Conservation (phyloP, 1,140 invertebrate species). For the Chrysomallon squamiferum region DNA sequence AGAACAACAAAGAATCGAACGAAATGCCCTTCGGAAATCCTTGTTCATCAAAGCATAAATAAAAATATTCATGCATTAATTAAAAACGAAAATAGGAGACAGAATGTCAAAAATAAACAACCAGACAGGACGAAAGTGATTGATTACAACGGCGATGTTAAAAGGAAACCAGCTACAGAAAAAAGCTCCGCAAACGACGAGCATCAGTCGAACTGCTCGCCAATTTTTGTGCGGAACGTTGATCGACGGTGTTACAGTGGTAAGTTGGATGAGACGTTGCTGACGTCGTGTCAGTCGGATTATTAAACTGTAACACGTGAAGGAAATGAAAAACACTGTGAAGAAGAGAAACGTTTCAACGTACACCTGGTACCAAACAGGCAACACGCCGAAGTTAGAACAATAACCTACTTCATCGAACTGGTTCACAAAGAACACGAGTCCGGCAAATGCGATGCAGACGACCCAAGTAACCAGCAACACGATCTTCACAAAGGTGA, state of each 20-base stretch:
- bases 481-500: neutral
- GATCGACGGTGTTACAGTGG: neutral
- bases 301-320: neutral
- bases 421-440: neutral
- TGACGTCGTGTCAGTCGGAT: neutral
- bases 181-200: neutral
- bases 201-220: neutral
- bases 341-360: neutral
- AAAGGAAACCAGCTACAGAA: neutral
- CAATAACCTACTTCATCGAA: neutral
- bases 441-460: neutral
- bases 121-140: neutral
- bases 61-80: neutral
- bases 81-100: neutral
- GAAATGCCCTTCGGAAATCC: neutral
- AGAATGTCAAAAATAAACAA: neutral
- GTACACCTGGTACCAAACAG: neutral
- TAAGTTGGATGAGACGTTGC: neutral
- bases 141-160: neutral
- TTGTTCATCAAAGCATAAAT: neutral
- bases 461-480: neutral
- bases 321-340: neutral
- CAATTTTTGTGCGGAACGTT: neutral
- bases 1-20: too few relatives aligned
- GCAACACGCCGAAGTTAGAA: neutral